Conservation (phyloP, 2,888 invertebrate genomes). For the Sclerodermus sp. region DNA sequence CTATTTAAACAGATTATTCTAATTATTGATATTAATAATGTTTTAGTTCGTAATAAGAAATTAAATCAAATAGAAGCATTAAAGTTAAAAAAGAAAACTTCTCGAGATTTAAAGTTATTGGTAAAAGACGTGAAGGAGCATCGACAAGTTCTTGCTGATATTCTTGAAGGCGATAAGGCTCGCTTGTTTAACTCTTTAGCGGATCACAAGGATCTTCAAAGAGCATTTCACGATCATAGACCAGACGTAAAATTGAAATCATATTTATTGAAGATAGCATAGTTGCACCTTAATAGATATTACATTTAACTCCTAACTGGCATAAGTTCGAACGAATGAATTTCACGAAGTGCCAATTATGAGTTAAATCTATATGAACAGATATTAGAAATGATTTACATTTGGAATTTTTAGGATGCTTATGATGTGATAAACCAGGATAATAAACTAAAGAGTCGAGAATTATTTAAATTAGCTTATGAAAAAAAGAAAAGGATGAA, state of each 20-base stretch:
- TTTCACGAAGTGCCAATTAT: no score
- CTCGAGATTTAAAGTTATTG: conserved; percentile 63
- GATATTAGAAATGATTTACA: not conserved
- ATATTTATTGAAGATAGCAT: not conserved
- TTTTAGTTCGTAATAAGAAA: conserved; percentile 64
- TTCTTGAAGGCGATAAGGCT: conserved; percentile 65
- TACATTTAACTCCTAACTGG: no score
- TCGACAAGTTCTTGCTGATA: conserved; percentile 63
- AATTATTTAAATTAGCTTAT: conserved; percentile 65
- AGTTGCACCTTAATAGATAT: no score
- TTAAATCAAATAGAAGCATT: conserved; percentile 64
- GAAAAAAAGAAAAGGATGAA: conserved; percentile 66
- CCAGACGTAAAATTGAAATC: conserved; percentile 45
- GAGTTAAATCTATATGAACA: not conserved
- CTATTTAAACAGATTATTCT: no score
- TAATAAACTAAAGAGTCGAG: conserved; percentile 66
- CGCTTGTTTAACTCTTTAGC: conserved; percentile 63
- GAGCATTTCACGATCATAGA: conserved; percentile 60
- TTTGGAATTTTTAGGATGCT: conserved; percentile 60
- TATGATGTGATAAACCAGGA: conserved; percentile 66
- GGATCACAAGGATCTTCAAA: conserved; percentile 63
- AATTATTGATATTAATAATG: not conserved
- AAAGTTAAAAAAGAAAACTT: conserved; percentile 59
- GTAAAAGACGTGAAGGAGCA: conserved; percentile 63
- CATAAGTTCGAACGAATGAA: no score